Evolutionary conservation across 2,888 invertebrate species (phyloP).

Genomic region (Chaitophorus viminalis): DNA sequence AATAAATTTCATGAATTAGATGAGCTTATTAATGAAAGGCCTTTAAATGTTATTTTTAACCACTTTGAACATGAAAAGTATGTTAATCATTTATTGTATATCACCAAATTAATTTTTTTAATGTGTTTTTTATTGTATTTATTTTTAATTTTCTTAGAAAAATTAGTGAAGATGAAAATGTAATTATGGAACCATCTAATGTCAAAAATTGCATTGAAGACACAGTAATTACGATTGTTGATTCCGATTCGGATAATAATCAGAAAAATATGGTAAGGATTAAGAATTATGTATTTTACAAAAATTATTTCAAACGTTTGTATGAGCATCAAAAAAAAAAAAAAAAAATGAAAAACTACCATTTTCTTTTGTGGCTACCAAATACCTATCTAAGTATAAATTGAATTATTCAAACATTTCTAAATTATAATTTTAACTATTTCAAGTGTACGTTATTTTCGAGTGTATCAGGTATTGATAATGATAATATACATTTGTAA

Average conservation of each 20-base stretch:
- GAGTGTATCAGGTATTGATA: too few species aligned
- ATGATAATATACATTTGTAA: too few species aligned
- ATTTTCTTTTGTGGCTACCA: too few species aligned
- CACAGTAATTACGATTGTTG: background rate
- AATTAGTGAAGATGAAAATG: conserved; percentile 1
- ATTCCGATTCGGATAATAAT: conserved; percentile 8
- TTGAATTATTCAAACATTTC: too few species aligned
- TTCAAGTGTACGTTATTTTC: too few species aligned
- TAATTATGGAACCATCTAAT: background rate
- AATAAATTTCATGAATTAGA: conserved; percentile 46
- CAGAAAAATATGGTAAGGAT: conserved; percentile 8
- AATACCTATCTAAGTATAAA: too few species aligned
- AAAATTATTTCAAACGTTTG: background rate
- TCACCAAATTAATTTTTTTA: too few species aligned
- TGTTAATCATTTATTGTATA: background rate
- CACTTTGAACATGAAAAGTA: conserved; percentile 41
- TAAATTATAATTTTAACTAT: too few species aligned
- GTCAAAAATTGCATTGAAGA: background rate
- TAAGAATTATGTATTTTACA: background rate
- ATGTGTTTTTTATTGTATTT: background rate
- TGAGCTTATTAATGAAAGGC: conserved; percentile 51
- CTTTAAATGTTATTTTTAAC: conserved; percentile 49
- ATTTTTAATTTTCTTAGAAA: background rate
- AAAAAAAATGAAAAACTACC: too few species aligned
- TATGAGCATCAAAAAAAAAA: too few species aligned